phyloP scores from a whole-genome alignment of 2,797 vertebrate genomes.

The Sarcoramphus papa region DNA sequence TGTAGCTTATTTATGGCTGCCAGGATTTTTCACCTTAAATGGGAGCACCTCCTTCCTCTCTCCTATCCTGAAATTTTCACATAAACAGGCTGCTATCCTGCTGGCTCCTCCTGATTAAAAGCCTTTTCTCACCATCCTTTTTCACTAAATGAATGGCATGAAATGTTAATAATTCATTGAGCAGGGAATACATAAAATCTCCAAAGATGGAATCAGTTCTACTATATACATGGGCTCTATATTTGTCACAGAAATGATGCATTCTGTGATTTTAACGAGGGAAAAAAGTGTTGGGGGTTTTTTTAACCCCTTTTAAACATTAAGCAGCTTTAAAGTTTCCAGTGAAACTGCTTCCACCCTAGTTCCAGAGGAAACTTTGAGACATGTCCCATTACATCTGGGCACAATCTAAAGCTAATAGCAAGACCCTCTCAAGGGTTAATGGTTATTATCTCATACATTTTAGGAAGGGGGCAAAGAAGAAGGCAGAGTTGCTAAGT shows the following conservation, averaged over 20 bases:
- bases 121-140: neutral
- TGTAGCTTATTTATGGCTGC: neutral
- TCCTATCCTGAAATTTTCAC: neutral
- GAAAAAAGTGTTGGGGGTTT: neutral
- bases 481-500: neutral
- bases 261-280: neutral
- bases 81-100: neutral
- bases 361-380: neutral
- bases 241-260: neutral
- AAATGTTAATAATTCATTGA: neutral
- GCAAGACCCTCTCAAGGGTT: neutral
- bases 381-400: neutral
- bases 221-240: neutral
- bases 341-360: neutral
- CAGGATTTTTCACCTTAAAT: neutral
- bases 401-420: neutral
- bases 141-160: neutral
- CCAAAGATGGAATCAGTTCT: neutral
- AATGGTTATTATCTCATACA: no score
- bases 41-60: neutral
- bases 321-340: neutral
- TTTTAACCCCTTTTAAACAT: neutral
- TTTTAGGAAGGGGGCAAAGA: neutral
- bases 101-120: neutral
- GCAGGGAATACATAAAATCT: neutral